Base-by-base conservation (phyloP, 1,140 invertebrate genomes). In the Globodera rostochiensis region DNA sequence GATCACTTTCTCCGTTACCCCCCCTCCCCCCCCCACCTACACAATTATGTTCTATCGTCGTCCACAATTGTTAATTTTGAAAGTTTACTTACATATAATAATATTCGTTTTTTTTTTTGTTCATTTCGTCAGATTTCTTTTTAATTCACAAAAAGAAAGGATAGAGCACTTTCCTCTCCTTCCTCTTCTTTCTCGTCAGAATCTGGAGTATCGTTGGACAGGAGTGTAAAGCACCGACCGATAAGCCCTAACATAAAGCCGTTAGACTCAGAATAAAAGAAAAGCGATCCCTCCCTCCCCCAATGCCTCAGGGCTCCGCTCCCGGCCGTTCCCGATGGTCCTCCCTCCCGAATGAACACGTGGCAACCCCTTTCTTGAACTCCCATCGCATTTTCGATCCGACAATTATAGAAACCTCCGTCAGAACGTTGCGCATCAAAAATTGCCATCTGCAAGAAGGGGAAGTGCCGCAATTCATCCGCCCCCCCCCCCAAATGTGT, bases 371-470 rank as follows among this genome's bases (percentile, higher is more conserved):
- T 82, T 21, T 85, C 84, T 49, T 78, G 76, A 13, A 85, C 78
- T 15, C 84, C 84, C 66, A 80, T 73, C 49, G 70, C 74, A 57
- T 84, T 84, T 74, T 85, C 84, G 15, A 85, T 85, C 46, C 77
- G 80, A 74, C 83, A 85, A 64, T 36, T 79, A 73, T 85, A 85
- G 69, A 85, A 85, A 13, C 84, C 84, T 4, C 36, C 60, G n/a
- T 85, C 84, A 9, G 25, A 15, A 50, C 83, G 83, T 76, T 86
- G 60, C 36, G 80, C 84, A 64, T 85, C 69, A 53, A 85, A 85
- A 73, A 85, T 86, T 7, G 73, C 77, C 25, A 85, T 53, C 84
- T 85, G 25, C 67, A 83, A 53, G 9, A 15, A 9, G 47, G 15
- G 49, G 45, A n/a, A 19, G 25, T 67, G 25, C 45, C 66, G 53